These are phyloP conservation scores for Dromius quadrimaculatus DNA, from an alignment of 2,888 invertebrate species.

Conservation along the genomic window DNA sequence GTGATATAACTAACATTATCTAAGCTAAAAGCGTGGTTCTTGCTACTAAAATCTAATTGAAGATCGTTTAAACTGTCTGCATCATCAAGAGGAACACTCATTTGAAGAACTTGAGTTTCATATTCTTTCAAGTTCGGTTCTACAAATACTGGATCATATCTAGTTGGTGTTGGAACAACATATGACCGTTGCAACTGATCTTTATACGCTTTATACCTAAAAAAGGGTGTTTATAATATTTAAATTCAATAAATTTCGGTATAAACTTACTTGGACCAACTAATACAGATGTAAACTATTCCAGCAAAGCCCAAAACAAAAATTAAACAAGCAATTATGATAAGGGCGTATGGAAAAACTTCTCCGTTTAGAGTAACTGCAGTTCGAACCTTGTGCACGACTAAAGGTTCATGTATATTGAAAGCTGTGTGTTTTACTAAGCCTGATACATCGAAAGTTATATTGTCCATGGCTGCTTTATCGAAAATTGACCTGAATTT, in stretches of 20 bases:
- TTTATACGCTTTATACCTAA: slow-evolving; percentile 88
- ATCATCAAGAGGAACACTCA: slow-evolving; percentile 91
- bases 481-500: slow-evolving; percentile 71
- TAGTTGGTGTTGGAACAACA: slow-evolving; percentile 71
- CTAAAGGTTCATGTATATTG: slow-evolving; percentile 74
- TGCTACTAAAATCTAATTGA: slow-evolving; percentile 87
- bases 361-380: slow-evolving; percentile 68
- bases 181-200: slow-evolving; percentile 71
- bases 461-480: slow-evolving; percentile 73
- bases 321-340: slow-evolving; percentile 90
- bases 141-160: slow-evolving; percentile 78
- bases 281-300: slow-evolving; percentile 92
- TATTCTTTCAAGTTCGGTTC: slow-evolving; percentile 91
- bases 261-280: slow-evolving; percentile 85
- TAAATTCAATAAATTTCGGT: background rate
- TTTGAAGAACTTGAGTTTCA: slow-evolving; percentile 93
- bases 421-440: slow-evolving; percentile 77
- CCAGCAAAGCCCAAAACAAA: slow-evolving; percentile 88
- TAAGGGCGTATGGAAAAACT: slow-evolving; percentile 89
- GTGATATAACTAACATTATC: slow-evolving; percentile 92
- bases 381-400: slow-evolving; percentile 65
- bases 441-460: slow-evolving; percentile 77
- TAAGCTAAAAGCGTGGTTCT: slow-evolving; percentile 88
- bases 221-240: slow-evolving; percentile 54
- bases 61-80: slow-evolving; percentile 82